Evolutionary conservation across 1,140 invertebrate species (phyloP).

Genomic region (Solen grandis): DNA sequence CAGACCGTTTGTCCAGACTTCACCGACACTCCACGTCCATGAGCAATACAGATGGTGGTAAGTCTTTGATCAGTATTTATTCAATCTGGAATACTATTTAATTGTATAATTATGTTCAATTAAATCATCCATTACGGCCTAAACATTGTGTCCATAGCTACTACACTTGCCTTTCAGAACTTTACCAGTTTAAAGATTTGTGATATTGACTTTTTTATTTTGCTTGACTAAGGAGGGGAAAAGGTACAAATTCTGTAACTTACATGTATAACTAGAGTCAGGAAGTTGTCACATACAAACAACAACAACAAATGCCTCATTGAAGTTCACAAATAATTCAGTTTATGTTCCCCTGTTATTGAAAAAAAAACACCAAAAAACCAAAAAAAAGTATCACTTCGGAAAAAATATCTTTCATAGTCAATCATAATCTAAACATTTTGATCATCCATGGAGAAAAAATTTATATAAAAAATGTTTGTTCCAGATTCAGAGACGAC

Average conservation of each 20-base stretch:
- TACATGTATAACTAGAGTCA: no score
- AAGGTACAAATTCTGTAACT: no score
- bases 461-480: not conserved
- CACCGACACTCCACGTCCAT: constrained; percentile 27
- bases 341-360: not conserved
- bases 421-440: not conserved
- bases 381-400: not conserved
- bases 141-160: no score
- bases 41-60: constrained; percentile 60
- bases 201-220: not conserved
- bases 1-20: not conserved
- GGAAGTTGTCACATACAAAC: no score
- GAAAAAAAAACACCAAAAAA: not conserved
- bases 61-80: not conserved
- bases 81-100: not conserved
- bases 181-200: not conserved
- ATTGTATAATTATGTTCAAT: not conserved
- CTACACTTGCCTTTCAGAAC: not conserved
- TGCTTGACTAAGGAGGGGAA: no score
- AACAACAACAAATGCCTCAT: no score
- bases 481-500: constrained; percentile 71
- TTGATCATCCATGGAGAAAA: not conserved
- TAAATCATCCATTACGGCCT: no score
- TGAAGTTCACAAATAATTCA: not conserved
- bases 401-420: not conserved